phyloP scores from a whole-genome alignment of 2,888 invertebrate genomes.

The Dascillus cervinus region DNA sequence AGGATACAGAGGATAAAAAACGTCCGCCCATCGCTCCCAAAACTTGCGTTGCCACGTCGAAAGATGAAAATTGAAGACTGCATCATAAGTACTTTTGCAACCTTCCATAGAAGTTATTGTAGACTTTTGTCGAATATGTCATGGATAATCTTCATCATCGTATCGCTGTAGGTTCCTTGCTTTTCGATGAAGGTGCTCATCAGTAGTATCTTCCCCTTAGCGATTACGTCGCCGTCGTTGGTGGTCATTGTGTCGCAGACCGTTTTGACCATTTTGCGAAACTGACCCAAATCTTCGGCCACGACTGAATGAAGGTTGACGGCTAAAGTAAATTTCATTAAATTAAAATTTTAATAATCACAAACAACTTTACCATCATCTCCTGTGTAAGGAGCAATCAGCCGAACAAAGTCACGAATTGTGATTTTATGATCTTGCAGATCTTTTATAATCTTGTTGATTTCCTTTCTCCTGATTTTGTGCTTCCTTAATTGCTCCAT shows the following conservation, averaged over 20 bases:
- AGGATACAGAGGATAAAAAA: no score
- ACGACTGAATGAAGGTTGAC: conserved; percentile 28
- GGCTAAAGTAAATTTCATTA: conserved; percentile 19
- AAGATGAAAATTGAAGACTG: no score
- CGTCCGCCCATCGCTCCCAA: no score
- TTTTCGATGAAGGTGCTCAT: conserved; percentile 31
- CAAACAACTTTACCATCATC: conserved; percentile 38
- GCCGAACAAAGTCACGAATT: conserved; percentile 35
- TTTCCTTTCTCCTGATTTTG: no score
- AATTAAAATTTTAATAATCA: no score
- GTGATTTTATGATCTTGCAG: conserved; percentile 26
- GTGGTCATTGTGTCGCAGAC: no score
- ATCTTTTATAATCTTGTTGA: conserved; percentile 27
- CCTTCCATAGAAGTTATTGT: no score
- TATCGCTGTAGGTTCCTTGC: conserved; percentile 26
- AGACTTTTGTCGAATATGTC: no score
- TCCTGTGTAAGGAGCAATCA: conserved; percentile 34
- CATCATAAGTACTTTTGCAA: no score
- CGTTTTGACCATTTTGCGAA: conserved; percentile 33
- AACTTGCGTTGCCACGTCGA: no score
- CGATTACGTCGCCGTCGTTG: conserved; percentile 38
- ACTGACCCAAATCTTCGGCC: conserved; percentile 32
- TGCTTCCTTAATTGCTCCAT: no score
- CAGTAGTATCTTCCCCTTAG: conserved; percentile 38
- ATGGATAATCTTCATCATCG: conserved; percentile 34